Conservation (phyloP, 2,888 invertebrate genomes). For the Belgica antarctica region DNA sequence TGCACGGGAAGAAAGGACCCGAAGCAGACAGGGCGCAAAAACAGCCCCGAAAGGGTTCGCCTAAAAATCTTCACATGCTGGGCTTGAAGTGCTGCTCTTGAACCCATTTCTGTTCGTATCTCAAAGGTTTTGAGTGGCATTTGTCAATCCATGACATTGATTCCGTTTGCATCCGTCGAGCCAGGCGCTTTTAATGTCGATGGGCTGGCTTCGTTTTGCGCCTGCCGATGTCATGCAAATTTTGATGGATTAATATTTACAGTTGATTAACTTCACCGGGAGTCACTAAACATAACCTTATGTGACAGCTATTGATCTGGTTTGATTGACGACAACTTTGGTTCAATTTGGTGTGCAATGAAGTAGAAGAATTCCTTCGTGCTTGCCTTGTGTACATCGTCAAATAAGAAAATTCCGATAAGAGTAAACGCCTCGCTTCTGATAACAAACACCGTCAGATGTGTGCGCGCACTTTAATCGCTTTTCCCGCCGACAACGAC, state of each 20-base stretch:
- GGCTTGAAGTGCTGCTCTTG: conserved; percentile 29
- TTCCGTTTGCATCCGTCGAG: conserved; percentile 20
- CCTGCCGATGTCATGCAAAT: conserved; percentile 25
- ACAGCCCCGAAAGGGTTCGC: neutral
- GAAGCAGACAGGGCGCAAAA: neutral
- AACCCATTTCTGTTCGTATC: no score
- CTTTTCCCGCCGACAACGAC: neutral
- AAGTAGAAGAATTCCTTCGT: neutral
- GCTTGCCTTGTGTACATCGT: conserved; percentile 19
- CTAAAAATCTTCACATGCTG: conserved; percentile 34
- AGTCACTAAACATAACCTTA: conserved; percentile 10
- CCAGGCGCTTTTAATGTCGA: conserved; percentile 3
- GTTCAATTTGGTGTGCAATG: neutral
- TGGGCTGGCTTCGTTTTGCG: conserved; percentile 14
- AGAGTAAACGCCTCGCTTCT: conserved; percentile 13
- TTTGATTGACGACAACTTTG: neutral
- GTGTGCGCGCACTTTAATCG: conserved; percentile 6
- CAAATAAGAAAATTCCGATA: conserved; percentile 9
- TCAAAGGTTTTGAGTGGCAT: conserved; percentile 23
- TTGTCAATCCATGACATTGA: conserved; percentile 32
- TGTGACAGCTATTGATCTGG: conserved; percentile 28
- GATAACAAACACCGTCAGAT: conserved; percentile 33
- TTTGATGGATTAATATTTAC: conserved; percentile 41
- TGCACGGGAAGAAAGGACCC: neutral
- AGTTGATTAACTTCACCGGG: conserved; percentile 33